Conservation (phyloP, 30 jellyfish, hydroid and myxozoan species). For the Euphysa ruthae region DNA sequence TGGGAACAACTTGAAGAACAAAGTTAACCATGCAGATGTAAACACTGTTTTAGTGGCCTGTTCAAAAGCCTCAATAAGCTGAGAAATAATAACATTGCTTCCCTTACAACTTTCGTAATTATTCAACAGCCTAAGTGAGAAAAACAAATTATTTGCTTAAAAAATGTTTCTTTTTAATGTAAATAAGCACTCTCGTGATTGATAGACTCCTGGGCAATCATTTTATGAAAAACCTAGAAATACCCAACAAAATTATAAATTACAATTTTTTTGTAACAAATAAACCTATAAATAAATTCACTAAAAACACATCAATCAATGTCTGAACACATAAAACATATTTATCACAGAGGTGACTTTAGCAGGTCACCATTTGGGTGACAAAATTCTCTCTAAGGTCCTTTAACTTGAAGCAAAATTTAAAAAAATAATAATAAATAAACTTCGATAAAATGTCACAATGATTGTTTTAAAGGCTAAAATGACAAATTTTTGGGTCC, state of each 20-base stretch:
- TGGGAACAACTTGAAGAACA: slow-evolving; percentile 22
- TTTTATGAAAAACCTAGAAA: neutral
- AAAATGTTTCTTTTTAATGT: no score
- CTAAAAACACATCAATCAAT: neutral
- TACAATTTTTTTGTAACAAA: neutral
- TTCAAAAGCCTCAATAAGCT: neutral
- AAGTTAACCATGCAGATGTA: slow-evolving; percentile 2
- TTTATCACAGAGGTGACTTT: neutral
- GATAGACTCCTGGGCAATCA: no score
- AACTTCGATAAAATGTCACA: no score
- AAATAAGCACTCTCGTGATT: no score
- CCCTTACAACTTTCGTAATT: slow-evolving; percentile 4
- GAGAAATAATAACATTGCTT: neutral
- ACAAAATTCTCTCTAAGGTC: no score
- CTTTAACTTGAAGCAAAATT: no score
- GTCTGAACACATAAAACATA: neutral
- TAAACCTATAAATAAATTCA: neutral
- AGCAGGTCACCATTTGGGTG: no score
- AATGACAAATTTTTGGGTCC: no score
- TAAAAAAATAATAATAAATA: no score
- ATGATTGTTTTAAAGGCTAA: no score
- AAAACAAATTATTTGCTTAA: neutral
- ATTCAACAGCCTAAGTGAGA: slow-evolving; percentile 11
- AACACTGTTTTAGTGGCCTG: neutral
- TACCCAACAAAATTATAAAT: neutral